Evolutionary conservation across 2,797 vertebrate genomes (phyloP).

Genomic region (Alcedo atthis): DNA sequence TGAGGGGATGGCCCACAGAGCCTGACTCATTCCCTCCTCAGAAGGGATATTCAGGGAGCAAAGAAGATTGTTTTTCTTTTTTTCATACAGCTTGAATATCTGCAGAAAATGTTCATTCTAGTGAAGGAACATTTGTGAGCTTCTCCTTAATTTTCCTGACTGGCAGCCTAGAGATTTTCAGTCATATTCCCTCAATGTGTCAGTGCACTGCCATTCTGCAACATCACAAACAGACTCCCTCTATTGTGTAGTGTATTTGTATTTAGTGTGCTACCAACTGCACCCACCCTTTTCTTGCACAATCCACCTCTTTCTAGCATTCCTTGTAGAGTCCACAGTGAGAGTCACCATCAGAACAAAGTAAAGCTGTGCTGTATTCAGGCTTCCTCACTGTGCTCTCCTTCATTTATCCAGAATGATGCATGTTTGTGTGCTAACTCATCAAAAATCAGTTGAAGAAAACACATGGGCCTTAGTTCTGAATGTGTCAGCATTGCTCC

Average conservation of each 20-base stretch:
- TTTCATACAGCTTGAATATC: neutral
- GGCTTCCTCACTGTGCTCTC: neutral
- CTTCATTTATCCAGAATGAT: neutral
- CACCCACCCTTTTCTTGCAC: neutral
- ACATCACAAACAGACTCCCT: fast-evolving
- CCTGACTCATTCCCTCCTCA: neutral
- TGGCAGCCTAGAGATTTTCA: neutral
- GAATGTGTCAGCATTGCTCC: neutral
- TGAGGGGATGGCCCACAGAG: neutral
- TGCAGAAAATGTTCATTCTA: neutral
- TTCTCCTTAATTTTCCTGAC: neutral
- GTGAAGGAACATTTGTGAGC: neutral
- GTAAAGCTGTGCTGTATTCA: neutral
- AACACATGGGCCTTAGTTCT: neutral
- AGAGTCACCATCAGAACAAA: neutral
- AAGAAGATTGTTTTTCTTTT: neutral
- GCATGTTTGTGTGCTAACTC: neutral
- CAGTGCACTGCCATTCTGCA: fast-evolving
- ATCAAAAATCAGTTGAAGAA: neutral
- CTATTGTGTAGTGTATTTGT: fast-evolving
- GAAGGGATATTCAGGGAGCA: neutral
- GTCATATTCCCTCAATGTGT: fast-evolving
- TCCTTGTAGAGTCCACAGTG: neutral
- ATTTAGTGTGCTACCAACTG: neutral
- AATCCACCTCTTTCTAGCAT: neutral